Evolutionary conservation across 2,113 vertebrate species (phyloP).

Genomic region (Engraulis encrasicolus): DNA sequence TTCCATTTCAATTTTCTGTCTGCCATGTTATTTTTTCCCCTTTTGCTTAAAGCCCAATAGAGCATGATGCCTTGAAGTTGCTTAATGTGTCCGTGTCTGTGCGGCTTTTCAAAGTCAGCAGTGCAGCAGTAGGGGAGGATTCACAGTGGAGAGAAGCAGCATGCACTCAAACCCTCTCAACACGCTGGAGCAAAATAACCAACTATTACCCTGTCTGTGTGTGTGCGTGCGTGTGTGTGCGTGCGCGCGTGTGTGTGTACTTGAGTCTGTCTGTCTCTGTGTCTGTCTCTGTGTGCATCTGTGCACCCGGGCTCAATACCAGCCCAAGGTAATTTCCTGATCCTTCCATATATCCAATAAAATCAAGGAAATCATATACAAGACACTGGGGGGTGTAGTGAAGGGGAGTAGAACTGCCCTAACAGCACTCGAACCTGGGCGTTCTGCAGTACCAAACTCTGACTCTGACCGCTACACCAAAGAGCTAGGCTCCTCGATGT

Average conservation of each 20-base stretch:
- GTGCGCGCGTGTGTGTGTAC: background rate
- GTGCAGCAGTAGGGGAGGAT: background rate
- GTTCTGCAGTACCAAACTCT: no score
- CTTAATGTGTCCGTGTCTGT: background rate
- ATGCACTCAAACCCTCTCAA: conserved; percentile 11
- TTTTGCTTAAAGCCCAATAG: background rate
- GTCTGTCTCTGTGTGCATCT: background rate
- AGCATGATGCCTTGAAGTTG: background rate
- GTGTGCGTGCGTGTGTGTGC: background rate
- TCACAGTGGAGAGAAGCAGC: background rate
- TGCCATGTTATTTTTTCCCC: background rate
- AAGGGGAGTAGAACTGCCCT: no score
- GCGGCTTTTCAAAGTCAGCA: background rate
- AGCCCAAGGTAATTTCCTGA: background rate
- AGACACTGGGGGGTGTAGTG: no score
- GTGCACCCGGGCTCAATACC: no score
- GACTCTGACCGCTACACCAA: no score
- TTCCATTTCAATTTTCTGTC: background rate
- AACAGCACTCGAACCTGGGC: no score
- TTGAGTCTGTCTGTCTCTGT: background rate
- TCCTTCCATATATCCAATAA: no score
- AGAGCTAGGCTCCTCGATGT: no score
- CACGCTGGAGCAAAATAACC: background rate
- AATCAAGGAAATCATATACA: no score
- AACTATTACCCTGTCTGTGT: background rate